Conservation (phyloP, 2,797 vertebrate genomes). For the Nannoperca obscura region DNA sequence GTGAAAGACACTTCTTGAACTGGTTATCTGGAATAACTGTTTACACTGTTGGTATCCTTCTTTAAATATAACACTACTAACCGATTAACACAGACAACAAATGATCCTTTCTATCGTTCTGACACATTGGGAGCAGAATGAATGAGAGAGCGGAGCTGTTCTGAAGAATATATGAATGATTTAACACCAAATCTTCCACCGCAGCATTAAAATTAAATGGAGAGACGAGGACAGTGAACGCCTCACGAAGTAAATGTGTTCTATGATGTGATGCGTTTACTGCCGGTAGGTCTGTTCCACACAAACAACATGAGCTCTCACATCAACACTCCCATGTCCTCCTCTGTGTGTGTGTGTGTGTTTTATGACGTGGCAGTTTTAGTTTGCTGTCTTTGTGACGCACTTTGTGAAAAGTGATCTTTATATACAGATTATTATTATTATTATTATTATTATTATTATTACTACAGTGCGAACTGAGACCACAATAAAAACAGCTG, state of each 20-base stretch:
- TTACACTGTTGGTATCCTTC: neutral
- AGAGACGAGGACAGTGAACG: neutral
- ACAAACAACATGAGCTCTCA: neutral
- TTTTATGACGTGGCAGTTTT: too few relatives aligned
- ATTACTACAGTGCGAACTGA: too few relatives aligned
- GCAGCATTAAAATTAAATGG: neutral
- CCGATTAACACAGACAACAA: neutral
- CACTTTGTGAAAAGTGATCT: too few relatives aligned
- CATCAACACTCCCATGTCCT: neutral
- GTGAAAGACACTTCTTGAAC: neutral
- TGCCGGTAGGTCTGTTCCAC: neutral
- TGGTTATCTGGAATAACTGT: neutral
- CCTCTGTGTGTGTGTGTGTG: too few relatives aligned
- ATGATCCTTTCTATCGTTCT: neutral
- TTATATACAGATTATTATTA: too few relatives aligned
- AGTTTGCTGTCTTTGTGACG: too few relatives aligned
- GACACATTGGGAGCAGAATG: neutral
- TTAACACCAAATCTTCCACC: neutral
- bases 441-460: too few relatives aligned
- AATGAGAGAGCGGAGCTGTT: neutral
- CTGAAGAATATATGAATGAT: constrained; percentile 14
- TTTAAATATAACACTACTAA: neutral
- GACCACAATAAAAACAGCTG: neutral
- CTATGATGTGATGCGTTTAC: neutral
- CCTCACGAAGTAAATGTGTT: neutral